Evolutionary conservation across 2,113 vertebrate species (phyloP), one percentile per base, ranked within the genome.

Genomic region (Pterocles orientalis): DNA sequence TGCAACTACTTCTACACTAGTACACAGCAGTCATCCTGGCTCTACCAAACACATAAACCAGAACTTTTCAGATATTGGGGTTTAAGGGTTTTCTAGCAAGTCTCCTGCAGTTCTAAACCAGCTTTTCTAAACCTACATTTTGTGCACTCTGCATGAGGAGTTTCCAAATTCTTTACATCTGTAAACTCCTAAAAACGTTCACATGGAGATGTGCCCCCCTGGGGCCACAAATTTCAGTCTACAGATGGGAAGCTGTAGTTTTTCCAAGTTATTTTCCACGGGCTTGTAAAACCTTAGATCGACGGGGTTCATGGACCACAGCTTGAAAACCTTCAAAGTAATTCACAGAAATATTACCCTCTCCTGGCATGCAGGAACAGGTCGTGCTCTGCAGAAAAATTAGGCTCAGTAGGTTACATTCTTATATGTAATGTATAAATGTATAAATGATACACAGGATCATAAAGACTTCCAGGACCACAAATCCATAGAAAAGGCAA

Each of bases 211-310:
- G 86, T 68, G 77, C 18, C 56, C 29, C 71, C 92, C 95, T 86
- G 80, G 53, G 68, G 69, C 28, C 48, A 92, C 80, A 82, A 83
- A 92, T 86, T 60, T 91, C 83, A 91, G 68, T 83, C 72, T 93
- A 75, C 92, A 96, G 88, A 92, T 94, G 92, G 94, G 68, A 95
- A 86, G 68, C 62, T 83, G 90, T 95, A 83, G 43, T 66, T 91
- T 94, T 88, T 60, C 56, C 69, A 75, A 83, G 61, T 88, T 77
- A 75, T 91, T 90, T 94, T 94, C 80, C 91, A 88, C 58, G 69
- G 64, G 34, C 28, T 75, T 92, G 24, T 92, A 86, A 88, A 95
- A 95, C 72, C 90, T 94, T 88, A 86, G 83, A 94, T 88, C 65
- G 0, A 71, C 6, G 8, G 94, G 94, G 88, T 96, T 95, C 88